Evolutionary conservation across 2,888 invertebrate species (phyloP).

Genomic region (Lissonota sp.): DNA sequence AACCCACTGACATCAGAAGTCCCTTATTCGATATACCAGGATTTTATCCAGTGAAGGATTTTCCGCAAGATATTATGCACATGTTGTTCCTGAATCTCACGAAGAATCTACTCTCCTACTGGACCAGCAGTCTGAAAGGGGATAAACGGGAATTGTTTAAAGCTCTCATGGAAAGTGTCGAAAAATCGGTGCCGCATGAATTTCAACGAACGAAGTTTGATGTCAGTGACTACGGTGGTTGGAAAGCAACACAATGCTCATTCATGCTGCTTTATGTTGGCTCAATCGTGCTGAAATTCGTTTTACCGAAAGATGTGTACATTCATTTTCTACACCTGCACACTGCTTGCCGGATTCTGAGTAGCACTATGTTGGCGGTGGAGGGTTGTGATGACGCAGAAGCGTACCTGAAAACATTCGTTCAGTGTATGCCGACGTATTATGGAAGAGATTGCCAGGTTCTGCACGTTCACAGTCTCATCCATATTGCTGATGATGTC

Average conservation of each 20-base stretch:
- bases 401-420: conserved; percentile 52
- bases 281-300: too few species aligned
- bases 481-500: conserved; percentile 65
- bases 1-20: conserved; percentile 20
- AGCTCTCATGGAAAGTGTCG: conserved; percentile 18
- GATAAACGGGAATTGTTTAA: conserved; percentile 16
- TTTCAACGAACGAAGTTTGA: conserved; percentile 68
- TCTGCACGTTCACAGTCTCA: conserved; percentile 62
- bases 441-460: conserved; percentile 64
- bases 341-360: too few species aligned
- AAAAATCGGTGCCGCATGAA: conserved; percentile 57
- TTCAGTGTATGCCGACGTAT: conserved; percentile 57
- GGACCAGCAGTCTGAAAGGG: too few species aligned
- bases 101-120: too few species aligned
- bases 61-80: too few species aligned
- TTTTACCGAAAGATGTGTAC: too few species aligned
- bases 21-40: neutral
- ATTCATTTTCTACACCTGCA: too few species aligned
- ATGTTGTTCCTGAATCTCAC: too few species aligned
- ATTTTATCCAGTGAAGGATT: too few species aligned
- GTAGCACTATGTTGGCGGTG: conserved; percentile 27
- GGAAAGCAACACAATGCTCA: too few species aligned
- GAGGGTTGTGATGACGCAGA: conserved; percentile 49
- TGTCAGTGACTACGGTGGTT: too few species aligned
- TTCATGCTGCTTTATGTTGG: too few species aligned